These are phyloP conservation scores for Dicyrtoma fusca DNA, from an alignment of 2,888 invertebrate genomes.

Conservation along the genomic window DNA sequence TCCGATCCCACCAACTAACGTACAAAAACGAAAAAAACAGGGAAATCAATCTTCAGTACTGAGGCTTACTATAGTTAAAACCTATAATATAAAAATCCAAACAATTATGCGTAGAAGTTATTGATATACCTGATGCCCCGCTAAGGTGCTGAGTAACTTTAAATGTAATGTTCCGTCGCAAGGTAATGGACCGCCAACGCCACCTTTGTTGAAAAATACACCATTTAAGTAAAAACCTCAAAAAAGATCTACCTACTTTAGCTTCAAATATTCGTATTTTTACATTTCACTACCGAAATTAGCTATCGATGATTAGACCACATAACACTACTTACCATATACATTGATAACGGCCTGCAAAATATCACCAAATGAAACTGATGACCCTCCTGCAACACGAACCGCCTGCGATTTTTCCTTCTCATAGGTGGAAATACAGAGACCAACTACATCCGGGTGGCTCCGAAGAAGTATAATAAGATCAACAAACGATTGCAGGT, in stretches of 20 bases:
- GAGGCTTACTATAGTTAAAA: neutral
- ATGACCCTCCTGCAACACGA: slow-evolving; percentile 32
- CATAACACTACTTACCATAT: slow-evolving; percentile 46
- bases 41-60: no score
- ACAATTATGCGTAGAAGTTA: no score
- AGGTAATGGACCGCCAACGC: slow-evolving; percentile 54
- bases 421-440: slow-evolving; percentile 52
- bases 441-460: slow-evolving; percentile 53
- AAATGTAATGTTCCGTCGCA: slow-evolving; percentile 53
- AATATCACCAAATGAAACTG: slow-evolving; percentile 49
- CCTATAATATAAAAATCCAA: neutral
- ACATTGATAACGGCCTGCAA: slow-evolving; percentile 53
- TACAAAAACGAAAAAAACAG: neutral
- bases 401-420: slow-evolving; percentile 45
- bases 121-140: slow-evolving; percentile 47
- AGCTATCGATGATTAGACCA: neutral
- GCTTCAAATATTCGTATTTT: neutral
- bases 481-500: slow-evolving; percentile 51
- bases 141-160: slow-evolving; percentile 51
- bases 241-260: neutral
- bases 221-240: neutral
- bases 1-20: slow-evolving; percentile 51
- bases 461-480: slow-evolving; percentile 48
- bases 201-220: slow-evolving; percentile 37
- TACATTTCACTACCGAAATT: neutral